phyloP scores from a whole-genome alignment of 2,113 vertebrate genomes.

The Natator depressus region DNA sequence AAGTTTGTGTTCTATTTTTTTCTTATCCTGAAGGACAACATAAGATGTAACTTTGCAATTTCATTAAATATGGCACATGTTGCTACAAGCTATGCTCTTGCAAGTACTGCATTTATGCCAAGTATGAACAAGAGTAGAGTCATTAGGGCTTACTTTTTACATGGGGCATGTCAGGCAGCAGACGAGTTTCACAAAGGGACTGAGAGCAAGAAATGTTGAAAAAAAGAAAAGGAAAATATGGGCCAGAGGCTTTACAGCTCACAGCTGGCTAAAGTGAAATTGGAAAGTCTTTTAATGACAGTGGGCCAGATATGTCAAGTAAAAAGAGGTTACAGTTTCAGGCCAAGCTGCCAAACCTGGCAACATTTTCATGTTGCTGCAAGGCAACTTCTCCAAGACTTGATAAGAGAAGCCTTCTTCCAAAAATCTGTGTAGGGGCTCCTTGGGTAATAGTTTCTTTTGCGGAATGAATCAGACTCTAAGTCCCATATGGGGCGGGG shows the following conservation, averaged over 20 bases:
- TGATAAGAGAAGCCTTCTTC: constrained; percentile 27
- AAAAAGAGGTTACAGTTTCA: constrained; percentile 49
- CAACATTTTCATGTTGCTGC: constrained; percentile 38
- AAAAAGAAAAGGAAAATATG: constrained; percentile 60
- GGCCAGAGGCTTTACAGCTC: constrained; percentile 66
- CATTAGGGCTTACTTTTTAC: constrained; percentile 66
- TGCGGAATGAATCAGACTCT: not conserved
- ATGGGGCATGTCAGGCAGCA: constrained; percentile 65
- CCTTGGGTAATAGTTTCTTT: constrained; percentile 28
- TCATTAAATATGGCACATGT: constrained; percentile 66
- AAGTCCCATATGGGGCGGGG: not conserved
- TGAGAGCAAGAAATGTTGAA: constrained; percentile 47
- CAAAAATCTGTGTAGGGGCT: constrained; percentile 22
- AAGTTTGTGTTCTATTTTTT: constrained; percentile 43
- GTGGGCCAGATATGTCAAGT: constrained; percentile 54
- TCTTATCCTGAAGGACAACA: constrained; percentile 63
- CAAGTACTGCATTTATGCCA: constrained; percentile 68
- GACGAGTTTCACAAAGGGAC: constrained; percentile 63
- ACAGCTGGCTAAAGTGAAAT: constrained; percentile 52
- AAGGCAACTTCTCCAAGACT: constrained; percentile 43
- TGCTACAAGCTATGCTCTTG: constrained; percentile 62
- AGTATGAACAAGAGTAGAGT: constrained; percentile 61
- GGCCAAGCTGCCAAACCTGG: constrained; percentile 58
- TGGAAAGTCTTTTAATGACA: constrained; percentile 61
- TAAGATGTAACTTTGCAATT: constrained; percentile 43